A percentile compares a stretch with the other conserved stretches of the same genome.
phyloP scores from a whole-genome alignment of 2,797 vertebrate species.

The Takifugu ocellatus region DNA sequence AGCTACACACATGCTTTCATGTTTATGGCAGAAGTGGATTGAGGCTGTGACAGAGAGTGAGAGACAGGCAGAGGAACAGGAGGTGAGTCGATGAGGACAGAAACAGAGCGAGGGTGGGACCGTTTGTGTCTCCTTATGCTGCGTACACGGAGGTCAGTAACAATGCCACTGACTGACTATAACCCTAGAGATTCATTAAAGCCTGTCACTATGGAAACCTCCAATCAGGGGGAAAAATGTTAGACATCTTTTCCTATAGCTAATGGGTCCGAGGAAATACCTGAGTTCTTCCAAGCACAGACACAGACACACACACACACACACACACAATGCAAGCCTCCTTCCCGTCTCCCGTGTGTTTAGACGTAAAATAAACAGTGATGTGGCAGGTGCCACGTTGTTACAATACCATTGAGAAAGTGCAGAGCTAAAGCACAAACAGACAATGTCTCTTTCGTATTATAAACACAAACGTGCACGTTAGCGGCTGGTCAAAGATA shows the following conservation, averaged over 20 bases:
- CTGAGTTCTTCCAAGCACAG: conserved; percentile 40
- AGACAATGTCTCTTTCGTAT: conserved; percentile 33
- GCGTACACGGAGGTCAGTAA: conserved; percentile 59
- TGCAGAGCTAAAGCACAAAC: conserved; percentile 58
- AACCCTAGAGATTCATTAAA: conserved; percentile 76
- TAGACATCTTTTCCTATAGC: conserved; percentile 45
- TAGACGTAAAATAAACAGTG: conserved; percentile 60
- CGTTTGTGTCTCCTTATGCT: conserved; percentile 56
- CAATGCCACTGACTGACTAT: conserved; percentile 65
- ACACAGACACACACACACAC: conserved; percentile 28
- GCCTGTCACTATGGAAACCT: conserved; percentile 73
- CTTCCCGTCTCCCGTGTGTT: conserved; percentile 45
- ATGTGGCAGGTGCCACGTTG: conserved; percentile 22
- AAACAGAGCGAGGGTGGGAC: conserved; percentile 27
- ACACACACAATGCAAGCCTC: conserved; percentile 32
- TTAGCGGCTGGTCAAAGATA: conserved; percentile 80
- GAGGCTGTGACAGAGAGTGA: conserved; percentile 38
- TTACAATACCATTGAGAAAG: conserved; percentile 49
- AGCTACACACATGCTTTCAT: conserved; percentile 40
- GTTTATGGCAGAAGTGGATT: conserved; percentile 23
- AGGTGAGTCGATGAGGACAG: conserved; percentile 45
- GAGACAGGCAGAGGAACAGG: conserved; percentile 32
- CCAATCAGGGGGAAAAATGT: conserved; percentile 61
- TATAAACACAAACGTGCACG: conserved; percentile 19
- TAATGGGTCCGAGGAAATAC: conserved; percentile 65